Evolutionary conservation across 1,140 invertebrate species (phyloP), one percentile per base, ranked within the genome.

Genomic region (Copidosoma floridanum): DNA sequence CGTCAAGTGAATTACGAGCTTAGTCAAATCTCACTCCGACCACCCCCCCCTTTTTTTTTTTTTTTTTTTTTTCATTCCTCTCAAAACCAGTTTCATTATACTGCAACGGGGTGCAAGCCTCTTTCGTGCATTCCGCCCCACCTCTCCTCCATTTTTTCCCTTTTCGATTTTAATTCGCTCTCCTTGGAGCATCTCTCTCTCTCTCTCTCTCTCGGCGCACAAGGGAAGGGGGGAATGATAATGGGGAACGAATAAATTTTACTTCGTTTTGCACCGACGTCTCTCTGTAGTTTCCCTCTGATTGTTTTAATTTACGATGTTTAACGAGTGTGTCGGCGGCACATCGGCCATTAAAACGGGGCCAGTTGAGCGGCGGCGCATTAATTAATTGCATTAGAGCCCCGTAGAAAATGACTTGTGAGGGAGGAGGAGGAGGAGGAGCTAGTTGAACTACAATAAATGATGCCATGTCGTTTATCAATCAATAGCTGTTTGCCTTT

Each of bases 1-100:
- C 18, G 46, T 57, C 41, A 50, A 32, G 29, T 37, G 47, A 20
- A 26, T 43, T 38, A 52, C 35, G 18, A 44, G 38, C n/a, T 47
- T 29, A 51, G 20, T 21, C 23, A 24, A 46, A 46, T 46, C 44
- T 46, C 6, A 35, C 12, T 35, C n/a, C n/a, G n/a, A 35, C 32
- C 32, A 6, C 32, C 32, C 32, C 12, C 32, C 32, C 32, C 32
- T 12, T 7, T 35, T 35, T n/a, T n/a, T n/a, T n/a, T n/a, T n/a
- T 40, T 8, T 12, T 4, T 43, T 43, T 21, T 8, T 43, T 43
- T 43, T 43, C 23, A 43, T 43, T 21, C 23, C 18, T 20, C 23
- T 14, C 12, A 46, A 24, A 46, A 43, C 40, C 40, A 8, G 40
- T 43, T 21, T 43, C 40, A 18, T 14, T 7, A 1, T 7, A 5